Conservation (phyloP, 2,113 vertebrate species). For the Picathartes gymnocephalus region DNA sequence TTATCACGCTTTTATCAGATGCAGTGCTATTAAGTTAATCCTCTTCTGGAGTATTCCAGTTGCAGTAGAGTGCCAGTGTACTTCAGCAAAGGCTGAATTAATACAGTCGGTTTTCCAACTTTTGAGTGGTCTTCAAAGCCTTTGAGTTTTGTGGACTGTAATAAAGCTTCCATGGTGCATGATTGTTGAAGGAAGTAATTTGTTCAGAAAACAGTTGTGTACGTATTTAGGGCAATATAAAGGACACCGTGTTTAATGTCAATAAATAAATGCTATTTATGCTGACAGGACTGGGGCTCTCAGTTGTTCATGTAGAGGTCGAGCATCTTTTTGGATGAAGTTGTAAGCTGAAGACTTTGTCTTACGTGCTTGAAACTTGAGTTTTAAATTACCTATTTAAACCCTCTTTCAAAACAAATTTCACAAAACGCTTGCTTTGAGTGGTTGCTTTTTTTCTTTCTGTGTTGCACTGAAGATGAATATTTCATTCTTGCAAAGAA, state of each 20-base stretch:
- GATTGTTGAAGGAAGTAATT: background rate
- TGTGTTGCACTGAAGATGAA: background rate
- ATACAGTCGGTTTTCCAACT: background rate
- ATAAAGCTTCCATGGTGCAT: background rate
- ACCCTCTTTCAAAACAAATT: background rate
- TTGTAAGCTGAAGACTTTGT: background rate
- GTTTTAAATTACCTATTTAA: background rate
- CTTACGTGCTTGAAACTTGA: background rate
- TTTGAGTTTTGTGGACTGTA: background rate
- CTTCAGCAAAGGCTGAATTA: background rate
- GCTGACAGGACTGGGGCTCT: background rate
- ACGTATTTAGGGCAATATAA: background rate
- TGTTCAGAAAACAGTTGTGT: background rate
- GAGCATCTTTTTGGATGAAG: background rate
- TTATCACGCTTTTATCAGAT: background rate
- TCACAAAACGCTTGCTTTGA: background rate
- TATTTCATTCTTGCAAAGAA: background rate
- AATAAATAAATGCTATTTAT: background rate
- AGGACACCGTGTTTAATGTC: background rate
- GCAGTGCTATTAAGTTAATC: background rate
- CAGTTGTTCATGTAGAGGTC: background rate
- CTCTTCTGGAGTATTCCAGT: background rate
- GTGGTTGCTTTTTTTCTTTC: background rate
- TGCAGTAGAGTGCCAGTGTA: background rate
- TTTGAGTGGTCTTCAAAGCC: background rate